Percentiles rank a stretch among this genome's conserved stretches.
These are phyloP conservation scores for Mobula birostris DNA, from an alignment of 2,113 vertebrate genomes.

Conservation along the genomic window DNA sequence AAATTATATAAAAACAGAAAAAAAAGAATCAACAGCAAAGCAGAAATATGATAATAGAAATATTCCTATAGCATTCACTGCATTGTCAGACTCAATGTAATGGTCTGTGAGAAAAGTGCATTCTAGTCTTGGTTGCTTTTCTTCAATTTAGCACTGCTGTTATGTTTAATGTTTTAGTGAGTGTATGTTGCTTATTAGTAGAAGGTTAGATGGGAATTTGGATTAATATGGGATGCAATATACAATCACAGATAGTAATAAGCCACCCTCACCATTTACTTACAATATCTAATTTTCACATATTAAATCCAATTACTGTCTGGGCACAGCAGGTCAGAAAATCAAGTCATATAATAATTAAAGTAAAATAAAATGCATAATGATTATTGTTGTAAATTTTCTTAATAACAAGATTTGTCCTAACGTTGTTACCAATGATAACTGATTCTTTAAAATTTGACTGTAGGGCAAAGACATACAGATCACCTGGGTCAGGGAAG, in stretches of 20 bases:
- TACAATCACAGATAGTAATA: slow-evolving; percentile 16
- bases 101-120: not conserved
- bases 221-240: slow-evolving; percentile 5
- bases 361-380: slow-evolving; percentile 5
- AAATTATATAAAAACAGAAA: too few relatives aligned
- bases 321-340: not conserved
- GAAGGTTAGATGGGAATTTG: not conserved
- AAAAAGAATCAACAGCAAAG: not conserved
- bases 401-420: not conserved
- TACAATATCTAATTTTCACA: not conserved
- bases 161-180: not conserved
- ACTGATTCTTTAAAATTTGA: not conserved
- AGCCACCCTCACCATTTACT: not conserved
- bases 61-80: too few relatives aligned
- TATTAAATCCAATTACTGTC: slow-evolving; percentile 2
- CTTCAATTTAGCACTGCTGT: not conserved
- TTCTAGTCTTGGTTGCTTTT: not conserved
- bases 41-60: not conserved
- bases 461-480: not conserved
- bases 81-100: not conserved
- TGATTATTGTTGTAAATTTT: not conserved
- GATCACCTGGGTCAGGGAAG: not conserved
- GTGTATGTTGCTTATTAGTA: not conserved
- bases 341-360: not conserved
- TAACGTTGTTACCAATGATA: not conserved